These are phyloP conservation scores for Atta colombica DNA, from an alignment of 1,140 invertebrate genomes.

Conservation along the genomic window DNA sequence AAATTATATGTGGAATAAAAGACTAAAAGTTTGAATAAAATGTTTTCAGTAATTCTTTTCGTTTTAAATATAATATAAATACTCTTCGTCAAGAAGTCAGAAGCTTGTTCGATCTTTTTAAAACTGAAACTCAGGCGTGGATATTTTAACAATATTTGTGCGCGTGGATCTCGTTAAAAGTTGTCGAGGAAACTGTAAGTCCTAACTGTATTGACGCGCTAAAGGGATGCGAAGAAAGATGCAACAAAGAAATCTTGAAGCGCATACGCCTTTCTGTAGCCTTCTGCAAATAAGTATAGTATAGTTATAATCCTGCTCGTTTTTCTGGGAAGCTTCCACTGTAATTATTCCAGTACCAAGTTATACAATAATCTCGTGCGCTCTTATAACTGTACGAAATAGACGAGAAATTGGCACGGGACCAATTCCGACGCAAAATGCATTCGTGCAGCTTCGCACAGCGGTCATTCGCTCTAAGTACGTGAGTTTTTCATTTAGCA, in stretches of 20 bases:
- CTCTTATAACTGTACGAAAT: constrained; percentile 40
- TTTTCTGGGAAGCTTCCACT: constrained; percentile 43
- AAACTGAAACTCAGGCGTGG: constrained; percentile 20
- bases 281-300: constrained; percentile 29
- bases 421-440: constrained; percentile 47
- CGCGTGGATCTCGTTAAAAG: constrained; percentile 56
- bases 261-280: background rate
- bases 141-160: constrained; percentile 57
- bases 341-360: constrained; percentile 49
- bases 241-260: constrained; percentile 50
- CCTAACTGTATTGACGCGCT: constrained; percentile 28
- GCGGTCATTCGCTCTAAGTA: constrained; percentile 28
- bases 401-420: constrained; percentile 48
- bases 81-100: background rate
- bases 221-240: constrained; percentile 31
- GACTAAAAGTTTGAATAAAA: background rate
- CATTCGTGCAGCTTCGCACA: constrained; percentile 21
- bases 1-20: background rate
- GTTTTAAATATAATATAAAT: constrained; percentile 22
- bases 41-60: background rate
- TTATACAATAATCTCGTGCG: constrained; percentile 59
- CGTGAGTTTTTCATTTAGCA: constrained; percentile 23
- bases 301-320: constrained; percentile 31
- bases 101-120: constrained; percentile 16
- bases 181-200: constrained; percentile 40